Evolutionary conservation across 2,888 invertebrate species (phyloP), one percentile per base, ranked within the genome.

Genomic region (Sarcophaga carnaria): DNA sequence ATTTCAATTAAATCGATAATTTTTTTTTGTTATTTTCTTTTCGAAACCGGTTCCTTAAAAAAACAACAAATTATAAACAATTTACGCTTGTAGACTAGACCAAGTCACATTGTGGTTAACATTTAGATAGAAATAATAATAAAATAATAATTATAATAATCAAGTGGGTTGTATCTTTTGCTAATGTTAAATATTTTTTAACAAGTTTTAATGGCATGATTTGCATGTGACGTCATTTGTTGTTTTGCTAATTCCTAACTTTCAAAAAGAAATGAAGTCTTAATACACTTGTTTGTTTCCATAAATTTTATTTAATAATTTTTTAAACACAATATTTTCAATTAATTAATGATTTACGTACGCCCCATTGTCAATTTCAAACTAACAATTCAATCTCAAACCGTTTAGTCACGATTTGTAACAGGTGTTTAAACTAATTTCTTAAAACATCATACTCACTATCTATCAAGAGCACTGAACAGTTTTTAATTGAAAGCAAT

Each of bases 351-450:
- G 1, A 2, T 10, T 22, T 47, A 20, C 27, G 4, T 47, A 20
- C 27, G 4, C n/a, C 17, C 20, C 20, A 25, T 25, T 71, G 12
- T 45, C n/a, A 49, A 62, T 62, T 62, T 62, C n/a, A n/a, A 62
- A 14, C 37, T 37, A 37, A 37, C 37, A 37, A 37, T 37, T 37
- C 37, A 37, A 8, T 37, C 37, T 37, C 10, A 37, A 14, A 14
- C 12, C 14, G 12, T 37, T 20, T 45, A 25, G 45, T 67, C 76
- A 85, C 76, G 75, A 80, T 76, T 80, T 60, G 49, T 70, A 85
- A 85, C 84, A 85, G 84, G 84, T 85, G 84, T 85, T 80, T 70
- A 11, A 75, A 87, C 37, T 37, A 37, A 37, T 37, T 37, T 37
- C 37, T 37, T 37, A 10, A 37, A 37, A 37, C 10, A 37, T 37